Evolutionary conservation across 2,888 invertebrate species (phyloP).

Genomic region (Dimorphilus gyrociliatus): DNA sequence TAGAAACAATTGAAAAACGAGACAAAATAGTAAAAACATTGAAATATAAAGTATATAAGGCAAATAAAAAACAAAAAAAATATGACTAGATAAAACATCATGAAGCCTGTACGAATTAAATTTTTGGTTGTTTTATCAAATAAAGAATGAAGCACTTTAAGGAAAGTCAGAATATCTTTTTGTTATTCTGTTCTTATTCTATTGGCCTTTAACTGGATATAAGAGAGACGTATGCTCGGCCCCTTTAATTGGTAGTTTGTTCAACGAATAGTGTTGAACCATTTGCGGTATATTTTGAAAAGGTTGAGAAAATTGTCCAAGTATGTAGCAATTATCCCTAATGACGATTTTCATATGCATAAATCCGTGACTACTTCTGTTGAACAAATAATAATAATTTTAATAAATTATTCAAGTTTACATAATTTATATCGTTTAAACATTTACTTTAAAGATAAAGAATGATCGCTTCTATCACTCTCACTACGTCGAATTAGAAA

Average conservation of each 20-base stretch:
- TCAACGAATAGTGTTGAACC: slow-evolving; percentile 79
- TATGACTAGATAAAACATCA: too few species aligned
- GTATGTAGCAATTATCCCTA: slow-evolving; percentile 62
- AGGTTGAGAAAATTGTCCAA: slow-evolving; percentile 81
- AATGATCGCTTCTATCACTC: slow-evolving; percentile 79
- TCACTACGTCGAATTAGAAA: slow-evolving; percentile 86
- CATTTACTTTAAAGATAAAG: slow-evolving; percentile 79
- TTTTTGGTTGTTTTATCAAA: too few species aligned
- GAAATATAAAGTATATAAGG: too few species aligned
- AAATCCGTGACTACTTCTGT: slow-evolving; percentile 76
- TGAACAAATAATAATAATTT: slow-evolving; percentile 17
- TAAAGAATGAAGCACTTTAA: too few species aligned
- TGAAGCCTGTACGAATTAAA: too few species aligned
- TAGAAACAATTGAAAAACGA: too few species aligned
- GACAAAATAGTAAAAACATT: too few species aligned
- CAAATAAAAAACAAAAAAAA: too few species aligned
- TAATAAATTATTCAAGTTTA: not conserved
- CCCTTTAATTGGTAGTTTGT: slow-evolving; percentile 79
- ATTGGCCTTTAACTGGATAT: slow-evolving; percentile 69
- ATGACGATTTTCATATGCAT: slow-evolving; percentile 83
- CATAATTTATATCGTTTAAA: slow-evolving; percentile 1
- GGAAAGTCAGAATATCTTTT: too few species aligned
- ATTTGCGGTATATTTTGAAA: slow-evolving; percentile 84
- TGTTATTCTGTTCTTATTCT: too few species aligned
- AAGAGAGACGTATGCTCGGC: slow-evolving; percentile 89